Percentiles rank a stretch among this genome's conserved stretches.
phyloP scores from a whole-genome alignment of 37 sponge, comb jelly and placozoan species.

The Halisarca cf. caerulea region DNA sequence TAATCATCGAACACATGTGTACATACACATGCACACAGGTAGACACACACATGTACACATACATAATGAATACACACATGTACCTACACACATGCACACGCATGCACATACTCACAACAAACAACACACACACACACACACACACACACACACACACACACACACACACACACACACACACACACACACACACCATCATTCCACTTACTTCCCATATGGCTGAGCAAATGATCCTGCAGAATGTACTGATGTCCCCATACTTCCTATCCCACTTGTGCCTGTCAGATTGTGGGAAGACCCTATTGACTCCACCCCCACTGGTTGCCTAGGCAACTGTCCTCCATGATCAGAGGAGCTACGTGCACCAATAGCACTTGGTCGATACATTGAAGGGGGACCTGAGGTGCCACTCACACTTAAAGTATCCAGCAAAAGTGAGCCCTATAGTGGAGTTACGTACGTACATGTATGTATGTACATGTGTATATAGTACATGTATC shows the following conservation, averaged over 20 bases:
- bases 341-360: background rate
- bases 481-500: no score
- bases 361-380: conserved; percentile 10
- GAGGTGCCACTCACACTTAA: background rate
- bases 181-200: background rate
- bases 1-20: no score
- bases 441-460: no score
- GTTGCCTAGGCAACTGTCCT: background rate
- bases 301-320: conserved; percentile 26
- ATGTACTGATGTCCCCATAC: conserved; percentile 25
- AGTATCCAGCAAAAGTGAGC: background rate
- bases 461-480: no score
- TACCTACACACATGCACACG: background rate
- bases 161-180: background rate
- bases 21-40: no score
- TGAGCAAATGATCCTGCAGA: background rate
- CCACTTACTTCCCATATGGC: background rate
- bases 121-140: background rate
- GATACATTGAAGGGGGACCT: background rate
- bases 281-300: background rate
- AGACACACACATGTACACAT: background rate
- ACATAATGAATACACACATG: background rate
- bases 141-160: background rate
- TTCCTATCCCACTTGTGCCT: conserved; percentile 59
- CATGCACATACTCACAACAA: background rate